These are phyloP conservation scores for Berghia stephanieae DNA, from an alignment of 1,140 invertebrate species.

Conservation along the genomic window DNA sequence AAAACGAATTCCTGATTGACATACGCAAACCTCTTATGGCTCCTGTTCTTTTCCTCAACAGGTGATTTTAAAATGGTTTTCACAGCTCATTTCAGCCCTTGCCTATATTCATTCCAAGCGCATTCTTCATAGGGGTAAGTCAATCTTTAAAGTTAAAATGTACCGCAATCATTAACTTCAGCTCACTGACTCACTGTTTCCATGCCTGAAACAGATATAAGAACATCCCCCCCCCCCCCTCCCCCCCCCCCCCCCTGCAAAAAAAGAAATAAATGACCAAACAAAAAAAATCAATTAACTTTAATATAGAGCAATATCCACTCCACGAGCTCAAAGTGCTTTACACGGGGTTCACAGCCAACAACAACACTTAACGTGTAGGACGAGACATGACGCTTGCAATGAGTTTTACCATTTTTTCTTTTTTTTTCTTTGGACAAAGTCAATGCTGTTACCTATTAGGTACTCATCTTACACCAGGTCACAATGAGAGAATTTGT, in stretches of 20 bases:
- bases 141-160: constrained; percentile 26
- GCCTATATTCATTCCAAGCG: constrained; percentile 68
- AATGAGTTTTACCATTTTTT: no score
- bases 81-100: constrained; percentile 68
- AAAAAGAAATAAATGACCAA: neutral
- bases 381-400: no score
- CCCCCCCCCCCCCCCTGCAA: neutral
- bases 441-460: no score
- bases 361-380: no score
- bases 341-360: no score
- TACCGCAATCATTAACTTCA: neutral
- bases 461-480: no score
- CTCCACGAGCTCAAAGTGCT: no score
- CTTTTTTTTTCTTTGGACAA: no score
- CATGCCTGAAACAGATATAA: neutral
- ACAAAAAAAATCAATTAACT: neutral
- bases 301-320: neutral
- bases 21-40: no score
- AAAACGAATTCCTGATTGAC: no score
- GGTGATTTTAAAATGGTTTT: constrained; percentile 68
- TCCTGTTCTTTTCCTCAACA: constrained; percentile 25
- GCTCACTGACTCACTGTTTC: neutral
- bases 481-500: no score
- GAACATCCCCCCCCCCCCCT: no score
- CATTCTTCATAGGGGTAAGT: constrained; percentile 70